Percentiles rank a stretch among this genome's conserved stretches.
Conservation (phyloP, 2,113 vertebrate genomes). For the Alethe castanea region DNA sequence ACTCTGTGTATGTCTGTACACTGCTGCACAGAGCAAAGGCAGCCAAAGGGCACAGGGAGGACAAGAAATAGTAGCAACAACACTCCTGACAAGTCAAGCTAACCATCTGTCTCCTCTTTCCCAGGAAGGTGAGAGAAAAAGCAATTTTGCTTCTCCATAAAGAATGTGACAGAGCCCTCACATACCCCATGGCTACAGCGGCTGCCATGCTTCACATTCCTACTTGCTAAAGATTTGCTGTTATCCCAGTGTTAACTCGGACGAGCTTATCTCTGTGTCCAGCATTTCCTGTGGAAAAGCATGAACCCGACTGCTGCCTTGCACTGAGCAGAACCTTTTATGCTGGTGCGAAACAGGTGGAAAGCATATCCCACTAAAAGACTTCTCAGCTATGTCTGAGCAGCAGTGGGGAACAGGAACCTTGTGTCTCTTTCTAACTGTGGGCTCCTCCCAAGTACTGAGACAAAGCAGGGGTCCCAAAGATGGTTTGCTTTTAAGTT, state of each 20-base stretch:
- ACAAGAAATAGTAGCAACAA: not conserved
- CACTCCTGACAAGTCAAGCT: not conserved
- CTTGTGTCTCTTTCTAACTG: rapidly evolving
- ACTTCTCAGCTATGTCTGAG: not conserved
- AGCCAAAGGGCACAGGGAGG: not conserved
- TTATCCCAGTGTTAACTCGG: not conserved
- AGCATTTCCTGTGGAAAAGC: slow-evolving; percentile 36
- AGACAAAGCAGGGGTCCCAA: not conserved
- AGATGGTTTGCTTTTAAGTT: not conserved
- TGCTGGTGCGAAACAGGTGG: not conserved
- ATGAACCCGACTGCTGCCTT: not conserved
- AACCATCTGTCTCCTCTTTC: not conserved
- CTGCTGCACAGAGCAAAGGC: not conserved
- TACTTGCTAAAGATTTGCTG: not conserved
- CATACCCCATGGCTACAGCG: not conserved
- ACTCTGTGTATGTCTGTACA: rapidly evolving
- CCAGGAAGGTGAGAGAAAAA: not conserved
- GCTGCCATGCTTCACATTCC: not conserved
- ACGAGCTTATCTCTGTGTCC: slow-evolving; percentile 27
- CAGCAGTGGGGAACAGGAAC: not conserved
- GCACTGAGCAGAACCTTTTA: not conserved
- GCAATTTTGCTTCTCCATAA: not conserved
- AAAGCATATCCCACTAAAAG: not conserved
- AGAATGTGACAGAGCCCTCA: not conserved
- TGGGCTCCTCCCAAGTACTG: not conserved